Base-by-base conservation (phyloP, 1,140 invertebrate genomes). In the Drosophila pallidifrons region DNA sequence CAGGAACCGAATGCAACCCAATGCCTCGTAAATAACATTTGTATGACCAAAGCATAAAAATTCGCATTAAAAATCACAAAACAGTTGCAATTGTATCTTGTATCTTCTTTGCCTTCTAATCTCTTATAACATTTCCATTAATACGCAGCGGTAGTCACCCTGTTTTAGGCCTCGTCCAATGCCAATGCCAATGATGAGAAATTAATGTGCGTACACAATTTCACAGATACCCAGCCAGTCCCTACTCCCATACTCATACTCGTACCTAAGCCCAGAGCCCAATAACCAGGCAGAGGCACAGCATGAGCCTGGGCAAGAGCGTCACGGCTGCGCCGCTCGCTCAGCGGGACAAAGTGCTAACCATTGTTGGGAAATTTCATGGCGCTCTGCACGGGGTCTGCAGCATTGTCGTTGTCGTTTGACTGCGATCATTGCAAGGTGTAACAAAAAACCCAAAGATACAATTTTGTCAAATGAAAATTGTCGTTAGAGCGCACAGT, bases 71-170 rank as follows among this genome's bases (percentile, higher is more conserved):
- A 20, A 51, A 61, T 57, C 43, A 89, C 81, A 83, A 80, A 79
- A 78, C 85, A 81, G 70, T 87, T 85, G 85, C 80, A 88, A 89
- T 89, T 88, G 81, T 89, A 54, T 71, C 38, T 16, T 45, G 55
- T 68, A 35, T 66, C 59, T 47, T 8, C 46, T 45, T n/a, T 77
- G 67, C 77, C 79, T 82, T 77, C 69, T 89, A 89, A 89, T 89
- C 85, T 85, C 69, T 75, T 89, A 75, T 89, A 89, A 89, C 85
- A 83, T 81, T 81, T 89, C 78, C 85, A 89, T 89, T 89, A 89
- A 89, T 89, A 85, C 85, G 69, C 85, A 85, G 85, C 77, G 82
- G 82, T 79, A 82, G 85, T 81, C 77, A 60, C 58, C 46, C 43
- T 38, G 58, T 68, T 47, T 43, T 38, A 54, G 67, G 25, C 51